Base-by-base conservation (phyloP, 2,888 invertebrate species). In the Harmothoe impar region DNA sequence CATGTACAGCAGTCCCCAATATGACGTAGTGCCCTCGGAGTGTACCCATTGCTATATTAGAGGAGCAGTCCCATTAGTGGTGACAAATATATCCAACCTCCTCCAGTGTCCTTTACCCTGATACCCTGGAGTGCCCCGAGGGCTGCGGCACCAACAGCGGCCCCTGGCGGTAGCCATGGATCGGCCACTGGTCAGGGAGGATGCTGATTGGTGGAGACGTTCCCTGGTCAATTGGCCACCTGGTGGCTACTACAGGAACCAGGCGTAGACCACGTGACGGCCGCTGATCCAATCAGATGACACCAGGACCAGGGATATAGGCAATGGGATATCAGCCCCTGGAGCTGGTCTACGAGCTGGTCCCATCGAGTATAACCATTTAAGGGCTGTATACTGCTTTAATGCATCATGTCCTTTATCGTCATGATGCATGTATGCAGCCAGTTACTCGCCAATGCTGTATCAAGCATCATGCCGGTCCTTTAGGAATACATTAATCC, bases 151-250 rank as follows among this genome's bases (percentile, higher is more conserved):
- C 43, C 43, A 43, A 10, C 10, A 43, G 43, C 43, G 43, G 3
- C 43, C 43, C 3, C 43, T 10, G 43, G 43, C 43, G 43, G n/a
- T n/a, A n/a, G 43, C 33, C 29, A 3, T 62, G 20, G 72, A 72
- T 31, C 25, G 77, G 77, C 17, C 81, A 81, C 10, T 81, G 81
- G 43, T 81, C 81, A 43, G 43, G n/a, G n/a, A 15, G 43, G 81
- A 81, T 81, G 0, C 81, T 81, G 81, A 81, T 81, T 81, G 43
- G 35, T 20, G 15, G 81, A 81, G 81, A 81, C 81, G 20, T 81
- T 81, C 33, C 81, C 81, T 81, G 81, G 81, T 81, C 81, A 81
- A 81, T 81, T 81, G 81, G 81, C 81, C 81, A 81, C 43, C 43
- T 81, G 81, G 43, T 15, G 43, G 33, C 81, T 1, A 35, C 20